Base-by-base conservation (phyloP, 2,113 vertebrate genomes). In the Arothron firmamentum region DNA sequence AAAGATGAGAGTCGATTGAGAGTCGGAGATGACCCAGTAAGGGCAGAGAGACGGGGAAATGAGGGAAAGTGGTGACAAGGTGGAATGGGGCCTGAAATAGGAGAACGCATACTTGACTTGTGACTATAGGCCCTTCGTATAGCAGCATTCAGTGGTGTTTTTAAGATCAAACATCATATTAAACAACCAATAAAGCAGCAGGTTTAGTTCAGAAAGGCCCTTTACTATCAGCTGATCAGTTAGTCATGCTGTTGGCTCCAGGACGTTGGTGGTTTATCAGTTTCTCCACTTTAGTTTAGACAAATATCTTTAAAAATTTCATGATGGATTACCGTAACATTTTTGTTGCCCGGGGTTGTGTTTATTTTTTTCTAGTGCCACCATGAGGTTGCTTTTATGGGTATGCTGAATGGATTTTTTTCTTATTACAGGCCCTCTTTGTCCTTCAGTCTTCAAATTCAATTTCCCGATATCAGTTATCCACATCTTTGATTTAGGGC, bases 1-100 rank as follows among this genome's bases (percentile, higher is more conserved):
- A 82, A 84, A 83, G 65, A 89, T 73, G 79, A 78, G 78, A 81
- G 60, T 72, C 17, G 67, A 77, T 58, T 62, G 77, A 67, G 73
- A 74, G 66, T 71, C 54, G 64, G 70, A 70, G 74, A 79, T 77
- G 80, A 77, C 75, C 75, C 75, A 58, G 59, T 75, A 63, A 73
- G 61, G 68, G 59, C 42, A 61, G 65, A 16, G 60, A 6, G 51
- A 62, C 61, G 62, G 64, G 63, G 57, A 47, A 31, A 69, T 52
- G 42, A 74, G 41, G 74, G 31, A 75, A 61, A 68, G 75, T 66
- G 80, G 67, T 75, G 82, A 81, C 73, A 81, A 62, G 71, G 56
- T 52, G 51, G 74, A 74, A 65, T 56, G 66, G 63, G 45, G 65
- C 61, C 59, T 67, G 70, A 73, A 79, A 74, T 47, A 77, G 69